Base-by-base conservation (phyloP, 2,888 invertebrate genomes). In the Ariolimax columbianus region DNA sequence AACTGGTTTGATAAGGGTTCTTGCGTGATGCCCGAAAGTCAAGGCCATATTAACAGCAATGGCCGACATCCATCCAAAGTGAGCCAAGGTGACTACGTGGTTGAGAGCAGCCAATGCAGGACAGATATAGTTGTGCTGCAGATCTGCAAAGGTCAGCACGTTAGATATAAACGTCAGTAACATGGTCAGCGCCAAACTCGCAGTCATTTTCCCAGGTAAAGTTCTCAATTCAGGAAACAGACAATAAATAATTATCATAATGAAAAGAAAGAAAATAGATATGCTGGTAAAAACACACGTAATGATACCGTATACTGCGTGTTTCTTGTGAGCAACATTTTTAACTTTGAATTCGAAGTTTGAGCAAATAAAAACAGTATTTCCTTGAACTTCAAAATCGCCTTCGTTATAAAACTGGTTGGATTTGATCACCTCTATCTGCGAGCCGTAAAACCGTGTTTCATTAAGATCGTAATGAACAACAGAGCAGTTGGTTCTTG, bases 31-130 rank as follows among this genome's bases (percentile, higher is more conserved):
- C n/a, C n/a, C n/a, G n/a, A n/a, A n/a, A n/a, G n/a, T n/a, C n/a
- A 63, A 33, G 30, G 85, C 84, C 87, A 88, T 88, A 70, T 87
- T 83, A 26, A 83, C 75, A 36, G 88, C 86, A 26, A 88, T 85
- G 40, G 86, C 85, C 3, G 86, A 82, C 87, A 87, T 87, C 87
- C 87, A 87, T 0, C 80, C 80, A 40, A 87, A 88, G 33, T 82
- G 51, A 4, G 87, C 75, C 19, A 88, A 63, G 66, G 85, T 84
- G 1, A 85, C 59, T 26, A 86, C 38, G 59, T 88, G 88, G 33
- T 63, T 59, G 6, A 85, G 1, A 14, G 77, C 77, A 3, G 82
- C 88, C 11, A 81, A 17, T 4, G 83, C 59, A 55, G 82, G 82
- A 77, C 87, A 88, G 14, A 83, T 19, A 26, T 47, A 36, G 23